Evolutionary conservation across 2,888 invertebrate genomes (phyloP), one percentile per base, ranked within the genome.

Genomic region (Trachelus troglodyta): DNA sequence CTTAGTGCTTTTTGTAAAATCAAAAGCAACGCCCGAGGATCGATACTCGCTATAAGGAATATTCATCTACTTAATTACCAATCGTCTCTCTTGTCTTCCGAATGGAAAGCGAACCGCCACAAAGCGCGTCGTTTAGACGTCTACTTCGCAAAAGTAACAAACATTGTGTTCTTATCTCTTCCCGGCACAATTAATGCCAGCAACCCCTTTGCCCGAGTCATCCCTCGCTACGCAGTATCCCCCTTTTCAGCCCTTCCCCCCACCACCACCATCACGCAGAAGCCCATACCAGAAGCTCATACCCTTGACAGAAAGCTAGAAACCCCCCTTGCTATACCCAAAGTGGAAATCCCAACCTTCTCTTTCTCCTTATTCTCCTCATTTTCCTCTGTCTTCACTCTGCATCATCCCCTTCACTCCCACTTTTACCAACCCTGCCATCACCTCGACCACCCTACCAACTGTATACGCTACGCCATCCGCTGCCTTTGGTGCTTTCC

Each of bases 161-260:
- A 89, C 89, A 88, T 87, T 86, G 87, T 88, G 86, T 87, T 89
- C 89, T 89, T 89, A 88, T 88, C 87, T 87, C 85, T 85, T 85
- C 83, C 79, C 85, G 87, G 86, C 85, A 86, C 88, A 88, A 89
- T 89, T 89, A 89, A 89, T 87, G 88, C 87, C 79, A 84, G 83
- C 83, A 88, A 86, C 87, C 87, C 88, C 88, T 40, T 90, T 88
- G 82, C 82, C 81, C 82, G 79, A 78, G 78, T 81, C 81, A 78
- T 78, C 78, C 73, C 77, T 77, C 81, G 79, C 79, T 82, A 80
- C 73, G 31, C 31, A 71, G 71, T n/a, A 76, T 77, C 78, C 75
- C 76, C 35, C 35, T 35, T 3, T 35, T 35, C 35, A 12, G 3
- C 35, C 35, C 69, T 68, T 34, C 77, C 78, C 73, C 77, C 75